Percentiles rank a stretch among this genome's conserved stretches.
phyloP scores from a whole-genome alignment of 2,888 invertebrate species.

The Drosophila maculinotata region DNA sequence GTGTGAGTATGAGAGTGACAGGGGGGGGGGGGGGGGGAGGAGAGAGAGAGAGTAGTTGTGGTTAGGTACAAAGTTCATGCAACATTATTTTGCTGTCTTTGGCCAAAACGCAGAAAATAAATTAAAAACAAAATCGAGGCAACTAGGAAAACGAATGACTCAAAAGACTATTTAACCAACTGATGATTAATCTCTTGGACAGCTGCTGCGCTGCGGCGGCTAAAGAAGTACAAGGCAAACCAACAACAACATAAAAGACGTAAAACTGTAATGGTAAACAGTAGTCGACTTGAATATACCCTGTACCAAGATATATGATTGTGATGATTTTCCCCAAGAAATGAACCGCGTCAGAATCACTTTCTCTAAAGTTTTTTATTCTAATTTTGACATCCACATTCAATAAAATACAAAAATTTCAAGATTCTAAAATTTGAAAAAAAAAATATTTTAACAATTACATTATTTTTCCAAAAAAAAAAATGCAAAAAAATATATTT shows the following conservation, averaged over 20 bases:
- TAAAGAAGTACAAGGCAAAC: constrained; percentile 1
- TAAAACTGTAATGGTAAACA: neutral
- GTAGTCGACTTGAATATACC: constrained; percentile 22
- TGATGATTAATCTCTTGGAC: constrained; percentile 68
- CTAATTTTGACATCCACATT: no score
- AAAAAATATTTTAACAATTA: no score
- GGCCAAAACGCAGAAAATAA: constrained; percentile 49
- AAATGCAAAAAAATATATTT: no score
- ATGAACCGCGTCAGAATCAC: no score
- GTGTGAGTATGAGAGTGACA: neutral
- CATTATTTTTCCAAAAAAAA: no score
- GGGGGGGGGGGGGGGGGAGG: no score
- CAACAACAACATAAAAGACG: constrained; percentile 2
- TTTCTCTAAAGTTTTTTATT: no score
- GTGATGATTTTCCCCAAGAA: no score
- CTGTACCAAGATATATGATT: constrained; percentile 5
- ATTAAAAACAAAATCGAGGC: no score
- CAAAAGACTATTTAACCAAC: constrained; percentile 52
- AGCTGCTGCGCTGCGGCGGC: constrained; percentile 38
- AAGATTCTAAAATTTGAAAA: no score
- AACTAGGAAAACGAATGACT: constrained; percentile 51
- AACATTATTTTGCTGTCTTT: constrained; percentile 19
- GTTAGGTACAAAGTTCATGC: constrained; percentile 47
- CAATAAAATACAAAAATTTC: no score
- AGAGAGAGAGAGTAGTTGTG: neutral